Evolutionary conservation across 2,888 invertebrate genomes (phyloP), one percentile per base, ranked within the genome.

Genomic region (Synanthedon andrenaeformis): DNA sequence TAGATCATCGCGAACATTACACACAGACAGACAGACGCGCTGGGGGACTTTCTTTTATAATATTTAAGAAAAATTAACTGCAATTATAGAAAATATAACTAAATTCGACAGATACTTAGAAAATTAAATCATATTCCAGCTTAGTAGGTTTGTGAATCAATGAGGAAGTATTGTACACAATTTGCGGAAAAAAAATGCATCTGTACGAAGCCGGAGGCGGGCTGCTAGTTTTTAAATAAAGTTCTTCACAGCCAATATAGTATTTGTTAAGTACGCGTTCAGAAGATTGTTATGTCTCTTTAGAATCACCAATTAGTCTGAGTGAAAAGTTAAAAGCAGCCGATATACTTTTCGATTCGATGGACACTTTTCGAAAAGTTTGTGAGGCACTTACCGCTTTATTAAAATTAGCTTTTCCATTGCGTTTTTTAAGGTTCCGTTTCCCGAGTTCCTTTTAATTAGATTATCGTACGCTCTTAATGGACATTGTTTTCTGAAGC

Each of bases 351-450:
- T 68, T 65, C 59, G 64, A 71, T 72, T 62, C 54, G 49, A 58
- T 52, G 56, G 60, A 66, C 62, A 67, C 61, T 66, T 65, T 63
- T 58, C 28, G 42, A 57, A 65, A 69, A 61, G 66, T 67, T 55
- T 53, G 51, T 53, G 53, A 45, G 60, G 56, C 58, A 65, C 66
- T 70, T 59, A 58, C 54, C 56, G 53, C 57, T 58, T 72, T 67
- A 73, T 76, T 66, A 69, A 72, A 70, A 74, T 72, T 69, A 64
- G 65, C 72, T 74, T 72, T 64, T 62, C 55, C 60, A 51, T 58
- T 56, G 51, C 52, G 48, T 57, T 53, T 59, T 54, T 58, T 57
- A 56, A 53, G 55, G 45, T 45, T 45, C 45, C n/a, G 14, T 53
- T 59, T 54, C 57, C 56, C 55, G 53, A 55, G 45, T 45, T 45